A percentile compares a stretch with the other conserved stretches of the same genome.
Conservation (phyloP, 2,888 invertebrate species). For the Scaptomyza polygonia region DNA sequence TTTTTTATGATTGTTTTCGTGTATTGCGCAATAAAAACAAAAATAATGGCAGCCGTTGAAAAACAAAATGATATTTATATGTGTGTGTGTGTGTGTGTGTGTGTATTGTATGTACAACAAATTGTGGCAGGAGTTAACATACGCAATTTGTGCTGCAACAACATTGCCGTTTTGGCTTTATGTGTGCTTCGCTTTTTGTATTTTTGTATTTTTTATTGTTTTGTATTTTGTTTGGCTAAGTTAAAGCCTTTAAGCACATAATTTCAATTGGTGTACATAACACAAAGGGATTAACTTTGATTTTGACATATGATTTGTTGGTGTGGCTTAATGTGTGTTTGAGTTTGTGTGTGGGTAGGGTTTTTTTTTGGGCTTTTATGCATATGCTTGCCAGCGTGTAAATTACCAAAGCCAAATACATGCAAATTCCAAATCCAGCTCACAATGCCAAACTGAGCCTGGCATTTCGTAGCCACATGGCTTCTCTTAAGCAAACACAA, state of each 20-base stretch:
- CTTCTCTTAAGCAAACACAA: background rate
- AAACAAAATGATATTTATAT: conserved; percentile 23
- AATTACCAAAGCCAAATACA: conserved; percentile 28
- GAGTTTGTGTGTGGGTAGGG: conserved; percentile 5
- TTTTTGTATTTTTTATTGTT: conserved; percentile 23
- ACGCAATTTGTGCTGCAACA: conserved; percentile 73
- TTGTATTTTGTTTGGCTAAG: conserved; percentile 65
- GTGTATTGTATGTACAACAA: conserved; percentile 13
- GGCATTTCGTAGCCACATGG: background rate
- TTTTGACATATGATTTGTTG: conserved; percentile 74
- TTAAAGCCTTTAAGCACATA: conserved; percentile 78
- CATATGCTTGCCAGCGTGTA: conserved; percentile 24
- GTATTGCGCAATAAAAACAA: conserved; percentile 74
- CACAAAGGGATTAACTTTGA: conserved; percentile 80
- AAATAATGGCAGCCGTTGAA: conserved; percentile 69
- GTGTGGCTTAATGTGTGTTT: conserved; percentile 15
- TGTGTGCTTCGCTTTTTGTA: background rate
- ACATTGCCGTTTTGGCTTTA: conserved; percentile 38
- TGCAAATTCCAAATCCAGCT: conserved; percentile 8
- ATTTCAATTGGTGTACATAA: conserved; percentile 78
- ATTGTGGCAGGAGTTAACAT: conserved; percentile 52
- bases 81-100: background rate
- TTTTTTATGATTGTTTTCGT: conserved; percentile 72
- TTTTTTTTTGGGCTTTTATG: too few relatives aligned
- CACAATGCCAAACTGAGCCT: conserved; percentile 17